Conservation (phyloP, 2,113 vertebrate species). For the Campylorhamphus procurvoides region DNA sequence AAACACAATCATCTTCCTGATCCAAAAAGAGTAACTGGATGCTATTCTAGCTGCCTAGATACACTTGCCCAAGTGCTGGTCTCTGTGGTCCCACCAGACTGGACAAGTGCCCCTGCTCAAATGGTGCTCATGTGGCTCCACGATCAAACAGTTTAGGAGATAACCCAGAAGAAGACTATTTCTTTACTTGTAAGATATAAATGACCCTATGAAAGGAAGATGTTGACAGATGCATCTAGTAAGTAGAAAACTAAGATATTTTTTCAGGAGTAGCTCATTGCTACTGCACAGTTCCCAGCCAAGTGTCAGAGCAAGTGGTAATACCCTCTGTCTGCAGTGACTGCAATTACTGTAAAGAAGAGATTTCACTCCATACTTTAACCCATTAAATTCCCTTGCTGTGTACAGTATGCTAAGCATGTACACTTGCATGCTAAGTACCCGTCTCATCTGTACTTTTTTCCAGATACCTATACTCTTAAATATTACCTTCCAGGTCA, state of each 20-base stretch:
- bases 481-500: neutral
- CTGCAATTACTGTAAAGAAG: neutral
- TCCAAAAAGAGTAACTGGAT: neutral
- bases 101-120: neutral
- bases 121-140: neutral
- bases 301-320: neutral
- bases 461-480: neutral
- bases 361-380: neutral
- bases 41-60: neutral
- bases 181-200: neutral
- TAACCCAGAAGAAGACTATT: neutral
- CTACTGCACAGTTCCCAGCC: neutral
- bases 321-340: neutral
- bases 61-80: neutral
- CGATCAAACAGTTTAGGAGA: accelerated
- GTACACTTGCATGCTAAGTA: neutral
- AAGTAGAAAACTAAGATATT: neutral
- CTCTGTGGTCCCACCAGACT: neutral
- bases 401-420: neutral
- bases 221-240: neutral
- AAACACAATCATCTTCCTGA: neutral
- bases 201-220: neutral
- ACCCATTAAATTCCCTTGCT: neutral
- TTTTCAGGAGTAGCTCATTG: neutral
- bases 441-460: neutral